Base-by-base conservation (phyloP, 1,140 invertebrate species). In the Caligus rogercresseyi region DNA sequence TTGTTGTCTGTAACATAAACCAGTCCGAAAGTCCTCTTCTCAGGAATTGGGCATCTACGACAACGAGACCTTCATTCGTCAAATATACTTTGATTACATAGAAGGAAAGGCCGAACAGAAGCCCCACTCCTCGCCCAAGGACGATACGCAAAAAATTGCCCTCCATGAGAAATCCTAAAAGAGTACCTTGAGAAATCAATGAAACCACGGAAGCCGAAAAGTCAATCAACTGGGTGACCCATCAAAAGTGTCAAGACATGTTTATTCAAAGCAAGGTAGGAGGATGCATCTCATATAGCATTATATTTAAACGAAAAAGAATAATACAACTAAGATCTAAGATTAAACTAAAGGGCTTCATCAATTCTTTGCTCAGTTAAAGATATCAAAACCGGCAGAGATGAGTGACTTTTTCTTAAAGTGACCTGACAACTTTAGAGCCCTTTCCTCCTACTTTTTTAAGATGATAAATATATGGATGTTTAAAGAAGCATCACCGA, bases 61-160 rank as follows among this genome's bases (percentile, higher is more conserved):
- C 54, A 63, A 63, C 25, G 61, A 63, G 25, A 63, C 61, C 11
- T 63, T 63, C 21, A 63, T 63, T n/a, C 61, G 61, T 16, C 61
- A 63, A 56, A 53, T 63, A 15, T 63, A 63, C 19, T 59, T 18
- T 16, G 61, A 63, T 25, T 63, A 58, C 54, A 63, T 63, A 19
- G 51, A 58, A 18, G 61, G 61, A 16, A 63, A 63, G 57, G 16
- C 61, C 16, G 21, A 21, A 14, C 53, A 62, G 43, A 15, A 25
- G 19, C 7, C 25, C 15, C 25, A 61, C 58, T 16, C 19, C 7
- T 60, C 57, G 1, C 16, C 16, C 15, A 26, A 60, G 16, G 18
- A 60, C 57, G 57, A 60, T 60, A 25, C 20, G 15, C 20, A 26
- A 25, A 60, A 60, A 25, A 60, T 60, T 26, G 23, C 57, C 24